A percentile compares a stretch with the other conserved stretches of the same genome.
Conservation (phyloP, 2,797 vertebrate species). For the Cetoscarus ocellatus region DNA sequence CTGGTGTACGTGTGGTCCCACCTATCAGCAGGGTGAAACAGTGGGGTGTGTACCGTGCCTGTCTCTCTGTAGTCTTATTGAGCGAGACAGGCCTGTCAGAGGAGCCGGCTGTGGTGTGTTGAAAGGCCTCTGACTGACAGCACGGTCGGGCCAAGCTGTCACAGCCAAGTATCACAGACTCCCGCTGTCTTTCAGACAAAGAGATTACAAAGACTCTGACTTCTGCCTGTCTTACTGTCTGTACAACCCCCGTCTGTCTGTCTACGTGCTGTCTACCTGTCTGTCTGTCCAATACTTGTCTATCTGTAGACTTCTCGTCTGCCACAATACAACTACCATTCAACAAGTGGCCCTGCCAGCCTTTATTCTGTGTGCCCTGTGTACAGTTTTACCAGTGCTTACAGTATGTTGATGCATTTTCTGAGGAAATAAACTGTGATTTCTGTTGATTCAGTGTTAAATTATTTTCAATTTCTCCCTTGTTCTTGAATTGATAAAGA, state of each 20-base stretch:
- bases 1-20: conserved; percentile 40
- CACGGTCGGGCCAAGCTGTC: conserved; percentile 60
- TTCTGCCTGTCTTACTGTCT: conserved; percentile 40
- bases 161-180: conserved; percentile 67
- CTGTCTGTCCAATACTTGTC: neutral
- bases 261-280: conserved; percentile 19
- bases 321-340: conserved; percentile 4
- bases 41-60: conserved; percentile 62
- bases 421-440: too few relatives aligned
- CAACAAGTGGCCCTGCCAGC: too few relatives aligned
- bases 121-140: conserved; percentile 69
- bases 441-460: too few relatives aligned
- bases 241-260: neutral
- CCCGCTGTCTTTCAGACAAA: conserved; percentile 58
- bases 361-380: too few relatives aligned
- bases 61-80: conserved; percentile 61
- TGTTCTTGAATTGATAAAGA: too few relatives aligned
- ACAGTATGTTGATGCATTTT: too few relatives aligned
- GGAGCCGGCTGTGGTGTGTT: conserved; percentile 59
- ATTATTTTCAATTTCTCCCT: too few relatives aligned
- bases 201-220: conserved; percentile 55
- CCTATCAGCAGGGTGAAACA: conserved; percentile 49
- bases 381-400: too few relatives aligned
- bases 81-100: conserved; percentile 70
- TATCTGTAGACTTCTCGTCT: neutral